These are phyloP conservation scores for Pitangus sulphuratus DNA, from an alignment of 2,797 vertebrate genomes.

Conservation along the genomic window DNA sequence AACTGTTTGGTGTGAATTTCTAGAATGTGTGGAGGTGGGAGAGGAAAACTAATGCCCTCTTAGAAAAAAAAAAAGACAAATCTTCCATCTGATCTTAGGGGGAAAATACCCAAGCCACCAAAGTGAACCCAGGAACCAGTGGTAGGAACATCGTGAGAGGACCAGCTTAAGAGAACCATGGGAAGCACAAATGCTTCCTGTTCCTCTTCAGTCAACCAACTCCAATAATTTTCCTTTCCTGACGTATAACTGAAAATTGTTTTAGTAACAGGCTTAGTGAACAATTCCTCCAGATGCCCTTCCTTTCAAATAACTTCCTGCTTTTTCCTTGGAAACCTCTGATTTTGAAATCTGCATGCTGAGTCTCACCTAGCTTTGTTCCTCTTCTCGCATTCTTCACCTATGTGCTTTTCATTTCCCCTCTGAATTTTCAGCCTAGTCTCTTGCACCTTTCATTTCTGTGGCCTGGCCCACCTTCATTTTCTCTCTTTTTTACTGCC, in stretches of 20 bases:
- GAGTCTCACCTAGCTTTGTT: neutral
- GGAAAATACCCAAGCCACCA: neutral
- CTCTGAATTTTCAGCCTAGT: neutral
- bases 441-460: neutral
- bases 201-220: neutral
- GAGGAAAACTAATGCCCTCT: neutral
- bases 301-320: neutral
- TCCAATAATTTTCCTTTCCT: neutral
- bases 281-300: neutral
- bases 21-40: neutral
- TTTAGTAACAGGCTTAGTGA: neutral
- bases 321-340: neutral
- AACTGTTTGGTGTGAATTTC: neutral
- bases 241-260: neutral
- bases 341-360: neutral
- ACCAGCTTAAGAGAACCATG: neutral
- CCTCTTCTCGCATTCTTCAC: neutral
- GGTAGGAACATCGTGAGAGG: neutral
- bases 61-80: neutral
- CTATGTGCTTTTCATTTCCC: neutral
- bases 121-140: neutral
- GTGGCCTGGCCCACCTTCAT: neutral
- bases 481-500: neutral
- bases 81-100: neutral
- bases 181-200: neutral